Evolutionary conservation across 2,797 vertebrate species (phyloP).

Genomic region (Pseudochaenichthys georgianus): DNA sequence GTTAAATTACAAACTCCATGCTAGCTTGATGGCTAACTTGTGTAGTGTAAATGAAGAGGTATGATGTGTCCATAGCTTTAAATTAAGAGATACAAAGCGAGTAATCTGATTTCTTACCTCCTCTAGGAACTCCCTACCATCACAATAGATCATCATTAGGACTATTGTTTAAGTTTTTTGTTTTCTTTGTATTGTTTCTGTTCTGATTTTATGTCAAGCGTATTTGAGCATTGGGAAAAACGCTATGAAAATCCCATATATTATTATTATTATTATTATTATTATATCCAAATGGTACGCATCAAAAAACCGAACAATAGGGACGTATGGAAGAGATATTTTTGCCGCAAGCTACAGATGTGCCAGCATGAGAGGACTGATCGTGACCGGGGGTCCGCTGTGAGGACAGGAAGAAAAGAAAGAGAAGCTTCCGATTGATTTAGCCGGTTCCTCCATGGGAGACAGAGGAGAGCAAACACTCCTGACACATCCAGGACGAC

Average conservation of each 20-base stretch:
- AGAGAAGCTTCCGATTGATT: slow-evolving; percentile 74
- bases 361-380: slow-evolving; percentile 77
- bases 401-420: slow-evolving; percentile 34
- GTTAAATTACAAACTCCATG: too few relatives aligned
- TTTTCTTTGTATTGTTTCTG: too few relatives aligned
- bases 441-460: slow-evolving; percentile 62
- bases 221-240: too few relatives aligned
- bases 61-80: neutral
- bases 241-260: too few relatives aligned
- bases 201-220: too few relatives aligned
- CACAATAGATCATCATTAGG: too few relatives aligned
- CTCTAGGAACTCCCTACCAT: neutral
- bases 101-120: neutral
- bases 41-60: neutral
- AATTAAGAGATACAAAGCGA: neutral
- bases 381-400: slow-evolving; percentile 69
- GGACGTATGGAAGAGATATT: slow-evolving; percentile 26
- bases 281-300: neutral
- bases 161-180: too few relatives aligned
- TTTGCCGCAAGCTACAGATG: slow-evolving; percentile 73
- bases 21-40: too few relatives aligned
- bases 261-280: too few relatives aligned
- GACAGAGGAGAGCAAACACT: slow-evolving; percentile 62
- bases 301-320: too few relatives aligned
- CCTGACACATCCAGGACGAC: slow-evolving; percentile 75